phyloP scores from a whole-genome alignment of 2,113 vertebrate genomes.

The Gambusia affinis region DNA sequence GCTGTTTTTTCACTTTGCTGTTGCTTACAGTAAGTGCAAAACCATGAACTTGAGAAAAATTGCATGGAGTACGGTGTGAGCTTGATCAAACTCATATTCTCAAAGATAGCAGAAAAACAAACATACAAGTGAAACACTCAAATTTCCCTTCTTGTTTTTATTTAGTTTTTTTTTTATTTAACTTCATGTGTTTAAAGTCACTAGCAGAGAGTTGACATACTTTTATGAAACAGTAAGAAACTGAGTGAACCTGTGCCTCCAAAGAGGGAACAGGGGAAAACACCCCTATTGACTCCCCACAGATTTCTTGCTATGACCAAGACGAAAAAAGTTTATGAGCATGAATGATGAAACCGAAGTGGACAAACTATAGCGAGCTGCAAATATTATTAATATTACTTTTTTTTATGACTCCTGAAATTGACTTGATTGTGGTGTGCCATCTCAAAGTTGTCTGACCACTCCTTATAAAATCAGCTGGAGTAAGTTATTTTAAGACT shows the following conservation, averaged over 20 bases:
- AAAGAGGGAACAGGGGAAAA: no score
- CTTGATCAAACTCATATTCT: no score
- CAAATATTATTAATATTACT: not conserved
- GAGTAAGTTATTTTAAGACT: no score
- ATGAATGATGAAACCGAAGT: not conserved
- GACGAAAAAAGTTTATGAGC: not conserved
- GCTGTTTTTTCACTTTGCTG: rapidly evolving
- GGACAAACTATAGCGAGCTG: not conserved
- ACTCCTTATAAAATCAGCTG: no score
- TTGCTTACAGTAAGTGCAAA: not conserved
- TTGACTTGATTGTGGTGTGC: no score
- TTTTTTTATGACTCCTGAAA: not conserved
- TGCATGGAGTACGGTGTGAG: not conserved
- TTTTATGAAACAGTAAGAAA: not conserved
- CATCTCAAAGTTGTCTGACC: no score
- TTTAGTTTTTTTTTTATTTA: not conserved
- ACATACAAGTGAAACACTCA: not conserved
- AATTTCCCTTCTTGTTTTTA: not conserved
- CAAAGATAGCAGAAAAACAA: not conserved
- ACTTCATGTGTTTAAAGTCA: not conserved
- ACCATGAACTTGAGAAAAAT: not conserved
- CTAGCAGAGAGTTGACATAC: not conserved
- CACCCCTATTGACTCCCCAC: no score
- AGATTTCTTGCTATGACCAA: not conserved
- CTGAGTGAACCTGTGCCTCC: conserved; percentile 34